Base-by-base conservation (phyloP, 2,888 invertebrate genomes). In the Hydriomena furcata region DNA sequence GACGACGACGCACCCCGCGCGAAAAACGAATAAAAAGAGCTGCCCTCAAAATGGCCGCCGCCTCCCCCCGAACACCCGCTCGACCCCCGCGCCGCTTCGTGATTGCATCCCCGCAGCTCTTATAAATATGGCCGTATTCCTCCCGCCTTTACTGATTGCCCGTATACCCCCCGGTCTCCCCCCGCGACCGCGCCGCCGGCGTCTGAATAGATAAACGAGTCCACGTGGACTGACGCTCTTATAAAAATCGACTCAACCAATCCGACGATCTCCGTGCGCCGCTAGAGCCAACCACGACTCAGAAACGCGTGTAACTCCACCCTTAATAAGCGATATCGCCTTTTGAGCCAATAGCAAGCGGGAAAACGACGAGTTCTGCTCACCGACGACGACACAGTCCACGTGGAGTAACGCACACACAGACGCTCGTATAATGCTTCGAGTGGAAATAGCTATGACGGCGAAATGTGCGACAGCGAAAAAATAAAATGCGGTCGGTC, bases 1-100 rank as follows among this genome's bases (percentile, higher is more conserved):
- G 84, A 79, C 78, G 75, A 73, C 85, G 84, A 86, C 89, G 87
- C 87, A 86, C 87, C 89, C 88, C 86, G 87, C 88, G 87, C 89
- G 85, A 87, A 88, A 91, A 90, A 90, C 91, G 90, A 91, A 92
- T 88, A 89, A 91, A 91, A 91, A 92, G 93, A 92, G 92, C 92
- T 92, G 92, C 93, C 93, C 93, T 93, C 93, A 93, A 93, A 93
- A 93, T 93, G 93, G 93, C 93, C 92, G 93, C 93, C 93, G 91
- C 85, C 85, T 81, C 83, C 81, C 83, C 83, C 85, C 83, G 81
- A 74, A 67, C 72, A 79, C 68, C 83, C 83, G 79, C 76, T 76
- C 81, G 74, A 73, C 79, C 85, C 89, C 85, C 89, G 84, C 89
- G 82, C 88, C 87, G 87, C 87, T 89, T 91, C 90, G 89, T 89